Conservation (phyloP, 2,888 invertebrate species). For the Parnassius smintheus region DNA sequence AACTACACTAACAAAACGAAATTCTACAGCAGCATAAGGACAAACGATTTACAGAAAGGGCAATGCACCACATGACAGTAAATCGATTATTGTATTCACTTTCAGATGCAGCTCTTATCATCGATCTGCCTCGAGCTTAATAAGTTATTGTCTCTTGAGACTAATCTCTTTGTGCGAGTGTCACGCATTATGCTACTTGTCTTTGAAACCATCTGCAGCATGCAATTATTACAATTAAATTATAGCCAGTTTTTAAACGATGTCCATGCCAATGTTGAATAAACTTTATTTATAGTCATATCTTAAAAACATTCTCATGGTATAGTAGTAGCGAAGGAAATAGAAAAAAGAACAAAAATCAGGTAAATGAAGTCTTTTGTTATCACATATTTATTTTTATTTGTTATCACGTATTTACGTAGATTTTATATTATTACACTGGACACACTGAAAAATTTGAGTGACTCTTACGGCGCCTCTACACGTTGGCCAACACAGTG, state of each 20-base stretch:
- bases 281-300: too few relatives aligned
- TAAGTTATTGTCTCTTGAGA: constrained; percentile 14
- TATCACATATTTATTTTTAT: too few relatives aligned
- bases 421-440: too few relatives aligned
- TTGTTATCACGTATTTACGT: too few relatives aligned
- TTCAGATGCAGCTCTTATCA: constrained; percentile 53
- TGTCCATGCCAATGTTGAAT: too few relatives aligned
- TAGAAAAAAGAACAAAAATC: too few relatives aligned
- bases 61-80: constrained; percentile 55
- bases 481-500: too few relatives aligned
- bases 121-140: constrained; percentile 34
- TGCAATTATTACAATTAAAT: neutral
- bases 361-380: too few relatives aligned
- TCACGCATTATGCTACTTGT: constrained; percentile 6
- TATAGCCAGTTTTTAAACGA: neutral
- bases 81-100: constrained; percentile 53
- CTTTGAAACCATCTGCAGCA: neutral
- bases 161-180: constrained; percentile 19
- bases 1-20: neutral
- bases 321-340: too few relatives aligned
- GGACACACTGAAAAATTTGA: too few relatives aligned
- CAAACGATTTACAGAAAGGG: constrained; percentile 48
- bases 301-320: too few relatives aligned
- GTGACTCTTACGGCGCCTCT: too few relatives aligned
- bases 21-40: constrained; percentile 15